These are phyloP conservation scores for Buphagus erythrorhynchus DNA, from an alignment of 2,797 vertebrate species.

Conservation along the genomic window DNA sequence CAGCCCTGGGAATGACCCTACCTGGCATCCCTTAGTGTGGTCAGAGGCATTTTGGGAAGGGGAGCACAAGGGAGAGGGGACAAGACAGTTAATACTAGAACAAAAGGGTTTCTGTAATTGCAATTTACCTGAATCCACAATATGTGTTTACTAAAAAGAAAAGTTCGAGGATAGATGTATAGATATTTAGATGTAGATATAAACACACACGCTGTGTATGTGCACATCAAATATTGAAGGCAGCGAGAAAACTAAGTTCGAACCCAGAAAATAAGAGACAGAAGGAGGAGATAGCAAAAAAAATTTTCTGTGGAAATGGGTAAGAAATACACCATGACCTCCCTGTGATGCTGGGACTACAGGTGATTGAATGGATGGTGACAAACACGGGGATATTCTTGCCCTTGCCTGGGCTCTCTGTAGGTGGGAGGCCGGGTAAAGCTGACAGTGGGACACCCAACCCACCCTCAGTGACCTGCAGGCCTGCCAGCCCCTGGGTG, in stretches of 20 bases:
- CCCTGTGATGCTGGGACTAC: background rate
- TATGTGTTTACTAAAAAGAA: background rate
- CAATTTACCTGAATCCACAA: background rate
- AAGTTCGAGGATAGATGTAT: background rate
- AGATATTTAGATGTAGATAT: background rate
- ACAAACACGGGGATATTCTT: background rate
- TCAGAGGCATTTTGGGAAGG: background rate
- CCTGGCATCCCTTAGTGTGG: background rate
- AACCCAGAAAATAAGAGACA: background rate
- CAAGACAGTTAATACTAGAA: background rate
- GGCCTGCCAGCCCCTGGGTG: background rate
- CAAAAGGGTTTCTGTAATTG: background rate
- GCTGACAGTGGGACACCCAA: background rate
- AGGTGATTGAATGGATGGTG: background rate
- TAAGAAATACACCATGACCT: fast-evolving
- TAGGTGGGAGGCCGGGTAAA: background rate
- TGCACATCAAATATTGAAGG: background rate
- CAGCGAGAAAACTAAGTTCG: background rate
- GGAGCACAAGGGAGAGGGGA: background rate
- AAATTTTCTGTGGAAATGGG: background rate
- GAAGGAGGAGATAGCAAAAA: background rate
- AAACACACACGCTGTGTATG: background rate
- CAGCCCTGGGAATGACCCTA: background rate
- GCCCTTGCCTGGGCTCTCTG: background rate
- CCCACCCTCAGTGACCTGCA: background rate